Evolutionary conservation across 2,113 vertebrate species (phyloP).

Genomic region (Psephotus haematonotus): DNA sequence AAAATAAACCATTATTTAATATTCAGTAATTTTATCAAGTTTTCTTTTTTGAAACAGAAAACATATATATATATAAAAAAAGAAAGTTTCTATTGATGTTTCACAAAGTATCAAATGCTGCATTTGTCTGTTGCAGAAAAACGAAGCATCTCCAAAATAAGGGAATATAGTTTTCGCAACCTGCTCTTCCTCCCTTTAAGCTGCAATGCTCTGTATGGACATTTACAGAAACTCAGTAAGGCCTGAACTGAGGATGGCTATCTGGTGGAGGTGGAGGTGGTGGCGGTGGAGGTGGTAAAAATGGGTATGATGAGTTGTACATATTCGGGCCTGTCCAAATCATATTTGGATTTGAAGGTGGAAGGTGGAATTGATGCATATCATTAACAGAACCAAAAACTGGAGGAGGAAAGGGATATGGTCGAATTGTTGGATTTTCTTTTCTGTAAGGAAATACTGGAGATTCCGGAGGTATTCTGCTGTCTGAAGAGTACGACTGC

Average conservation of each 20-base stretch:
- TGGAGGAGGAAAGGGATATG: constrained; percentile 54
- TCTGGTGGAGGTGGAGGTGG: constrained; percentile 15
- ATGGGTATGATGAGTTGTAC: constrained; percentile 30
- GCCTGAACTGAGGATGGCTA: constrained; percentile 33
- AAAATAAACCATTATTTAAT: constrained; percentile 23
- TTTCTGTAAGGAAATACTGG: constrained; percentile 2
- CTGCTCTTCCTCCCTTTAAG: neutral
- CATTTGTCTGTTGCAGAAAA: neutral
- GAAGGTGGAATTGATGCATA: constrained; percentile 11
- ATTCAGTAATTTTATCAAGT: neutral
- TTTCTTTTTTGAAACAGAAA: neutral
- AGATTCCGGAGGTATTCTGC: constrained; percentile 1
- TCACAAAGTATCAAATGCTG: neutral
- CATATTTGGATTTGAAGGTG: neutral
- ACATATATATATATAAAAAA: neutral
- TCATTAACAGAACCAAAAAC: constrained; percentile 6
- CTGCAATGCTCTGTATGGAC: neutral
- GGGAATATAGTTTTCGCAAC: neutral
- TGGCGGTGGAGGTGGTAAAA: neutral
- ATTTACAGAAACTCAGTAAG: neutral
- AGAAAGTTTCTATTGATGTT: neutral
- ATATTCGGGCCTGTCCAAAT: constrained; percentile 55
- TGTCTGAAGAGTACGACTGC: constrained; percentile 34
- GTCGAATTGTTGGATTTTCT: constrained; percentile 37
- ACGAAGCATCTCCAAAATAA: neutral